phyloP scores from a whole-genome alignment of 2,888 invertebrate species.

The Phlogophora meticulosa region DNA sequence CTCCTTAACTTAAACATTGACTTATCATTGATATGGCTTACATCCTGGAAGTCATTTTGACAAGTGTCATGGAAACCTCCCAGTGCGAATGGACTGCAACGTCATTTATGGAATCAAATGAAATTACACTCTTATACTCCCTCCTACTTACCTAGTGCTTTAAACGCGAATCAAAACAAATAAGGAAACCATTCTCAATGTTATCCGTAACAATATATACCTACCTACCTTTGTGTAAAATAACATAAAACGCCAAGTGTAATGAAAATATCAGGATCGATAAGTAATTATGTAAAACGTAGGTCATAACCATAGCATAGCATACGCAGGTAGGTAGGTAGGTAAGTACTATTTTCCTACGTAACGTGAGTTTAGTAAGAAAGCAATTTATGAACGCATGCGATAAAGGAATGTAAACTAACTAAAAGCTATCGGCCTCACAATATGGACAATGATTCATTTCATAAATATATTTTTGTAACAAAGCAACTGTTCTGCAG shows the following conservation, averaged over 20 bases:
- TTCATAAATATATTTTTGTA: conserved; percentile 45
- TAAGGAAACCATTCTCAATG: conserved; percentile 15
- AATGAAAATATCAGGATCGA: conserved; percentile 17
- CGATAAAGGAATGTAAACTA: conserved; percentile 17
- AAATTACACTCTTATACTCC: no score
- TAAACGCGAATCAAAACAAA: no score
- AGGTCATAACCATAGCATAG: conserved; percentile 9
- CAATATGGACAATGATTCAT: conserved; percentile 45
- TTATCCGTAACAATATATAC: background rate
- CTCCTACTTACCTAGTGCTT: no score
- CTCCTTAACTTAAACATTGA: no score
- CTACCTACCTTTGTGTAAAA: background rate
- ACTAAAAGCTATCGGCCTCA: background rate
- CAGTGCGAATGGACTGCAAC: no score
- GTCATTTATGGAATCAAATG: no score
- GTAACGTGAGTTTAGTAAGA: background rate
- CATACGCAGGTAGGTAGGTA: background rate
- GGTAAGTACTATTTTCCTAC: no score
- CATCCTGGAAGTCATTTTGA: no score
- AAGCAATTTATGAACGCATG: conserved; percentile 7
- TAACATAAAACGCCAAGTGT: conserved; percentile 2
- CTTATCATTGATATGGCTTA: no score
- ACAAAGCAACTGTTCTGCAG: conserved; percentile 41
- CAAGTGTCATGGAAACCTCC: no score
- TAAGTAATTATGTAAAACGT: conserved; percentile 36